Evolutionary conservation across 2,797 vertebrate genomes (phyloP).

Genomic region (Gadopsis marmoratus): DNA sequence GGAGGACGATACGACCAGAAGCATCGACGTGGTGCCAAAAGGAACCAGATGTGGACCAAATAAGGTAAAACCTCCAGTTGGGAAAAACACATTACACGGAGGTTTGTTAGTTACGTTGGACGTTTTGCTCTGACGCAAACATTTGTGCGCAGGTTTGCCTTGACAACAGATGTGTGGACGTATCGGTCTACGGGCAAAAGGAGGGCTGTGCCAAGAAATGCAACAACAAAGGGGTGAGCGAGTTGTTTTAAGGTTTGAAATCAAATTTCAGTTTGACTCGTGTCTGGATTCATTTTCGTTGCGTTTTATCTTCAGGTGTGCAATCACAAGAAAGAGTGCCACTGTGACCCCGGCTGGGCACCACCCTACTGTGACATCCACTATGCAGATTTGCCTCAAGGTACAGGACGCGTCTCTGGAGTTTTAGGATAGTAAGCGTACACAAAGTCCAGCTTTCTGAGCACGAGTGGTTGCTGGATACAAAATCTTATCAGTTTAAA

Average conservation of each 20-base stretch:
- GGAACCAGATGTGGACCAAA: slow-evolving; percentile 88
- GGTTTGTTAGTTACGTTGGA: neutral
- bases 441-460: neutral
- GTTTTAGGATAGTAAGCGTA: neutral
- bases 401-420: slow-evolving; percentile 57
- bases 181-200: slow-evolving; percentile 82
- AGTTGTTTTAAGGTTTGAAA: neutral
- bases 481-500: neutral
- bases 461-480: neutral
- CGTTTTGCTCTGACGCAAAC: neutral
- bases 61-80: slow-evolving; percentile 79
- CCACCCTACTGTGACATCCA: slow-evolving; percentile 84
- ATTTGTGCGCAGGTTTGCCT: slow-evolving; percentile 88
- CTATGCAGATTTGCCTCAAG: slow-evolving; percentile 67
- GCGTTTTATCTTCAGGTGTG: slow-evolving; percentile 83
- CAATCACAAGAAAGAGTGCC: slow-evolving; percentile 88
- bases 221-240: slow-evolving; percentile 86
- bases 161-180: slow-evolving; percentile 84
- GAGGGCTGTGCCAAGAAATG: slow-evolving; percentile 90
- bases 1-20: slow-evolving; percentile 71
- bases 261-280: neutral
- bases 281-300: neutral
- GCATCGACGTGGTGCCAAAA: slow-evolving; percentile 82
- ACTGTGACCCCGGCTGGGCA: slow-evolving; percentile 89
- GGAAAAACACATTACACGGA: fast-evolving